These are phyloP conservation scores for Tanypteryx hageni DNA, from an alignment of 2,888 invertebrate species.

Conservation along the genomic window DNA sequence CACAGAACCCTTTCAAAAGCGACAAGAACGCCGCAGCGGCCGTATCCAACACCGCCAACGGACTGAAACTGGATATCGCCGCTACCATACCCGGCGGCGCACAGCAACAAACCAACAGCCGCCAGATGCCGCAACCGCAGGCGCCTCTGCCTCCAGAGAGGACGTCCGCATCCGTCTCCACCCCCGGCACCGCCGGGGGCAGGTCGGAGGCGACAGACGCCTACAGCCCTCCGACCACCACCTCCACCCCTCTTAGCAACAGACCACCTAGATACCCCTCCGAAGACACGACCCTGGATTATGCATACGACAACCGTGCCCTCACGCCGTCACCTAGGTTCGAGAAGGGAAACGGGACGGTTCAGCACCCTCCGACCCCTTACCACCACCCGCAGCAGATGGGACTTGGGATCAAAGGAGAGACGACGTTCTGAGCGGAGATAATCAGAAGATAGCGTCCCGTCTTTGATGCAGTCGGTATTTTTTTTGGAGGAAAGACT, in stretches of 20 bases:
- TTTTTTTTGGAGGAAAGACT: not conserved
- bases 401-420: conserved; percentile 35
- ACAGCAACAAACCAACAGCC: conserved; percentile 70
- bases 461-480: not conserved
- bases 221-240: conserved; percentile 79
- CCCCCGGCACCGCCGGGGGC: conserved; percentile 33
- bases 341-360: conserved; percentile 24
- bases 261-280: conserved; percentile 80
- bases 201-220: not conserved
- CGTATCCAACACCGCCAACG: conserved; percentile 67
- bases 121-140: conserved; percentile 47
- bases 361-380: conserved; percentile 24
- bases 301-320: conserved; percentile 87
- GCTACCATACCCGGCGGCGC: conserved; percentile 71
- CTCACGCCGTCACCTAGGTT: conserved; percentile 81
- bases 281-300: conserved; percentile 86
- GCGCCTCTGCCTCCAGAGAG: conserved; percentile 13
- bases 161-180: not conserved
- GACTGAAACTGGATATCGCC: conserved; percentile 72
- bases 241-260: conserved; percentile 82
- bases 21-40: not conserved
- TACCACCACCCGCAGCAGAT: conserved; percentile 31
- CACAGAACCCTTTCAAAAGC: not conserved
- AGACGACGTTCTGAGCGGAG: conserved; percentile 17
- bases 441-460: not conserved